Percentiles rank a stretch among this genome's conserved stretches.
Evolutionary conservation across 2,113 vertebrate genomes (phyloP).

Genomic region (Dunckerocampus dactyliophorus): DNA sequence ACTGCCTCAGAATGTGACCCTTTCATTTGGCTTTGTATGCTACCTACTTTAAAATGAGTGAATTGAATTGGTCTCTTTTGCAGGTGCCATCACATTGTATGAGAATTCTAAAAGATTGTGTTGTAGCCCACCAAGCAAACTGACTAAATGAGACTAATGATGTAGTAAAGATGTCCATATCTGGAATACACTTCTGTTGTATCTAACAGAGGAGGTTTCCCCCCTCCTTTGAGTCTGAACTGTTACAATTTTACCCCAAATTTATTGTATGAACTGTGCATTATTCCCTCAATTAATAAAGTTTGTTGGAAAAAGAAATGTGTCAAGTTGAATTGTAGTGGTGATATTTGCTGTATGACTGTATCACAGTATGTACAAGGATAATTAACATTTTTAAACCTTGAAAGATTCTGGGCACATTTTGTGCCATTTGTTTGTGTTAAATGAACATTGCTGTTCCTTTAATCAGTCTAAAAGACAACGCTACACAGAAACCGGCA

Average conservation of each 20-base stretch:
- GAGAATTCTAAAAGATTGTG: slow-evolving; percentile 50
- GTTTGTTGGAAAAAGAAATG: slow-evolving; percentile 73
- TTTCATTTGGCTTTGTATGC: slow-evolving; percentile 60
- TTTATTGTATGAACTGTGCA: slow-evolving; percentile 78
- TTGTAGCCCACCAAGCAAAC: slow-evolving; percentile 43
- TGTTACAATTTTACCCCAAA: slow-evolving; percentile 65
- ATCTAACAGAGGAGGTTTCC: slow-evolving; percentile 52
- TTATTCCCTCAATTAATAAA: slow-evolving; percentile 78
- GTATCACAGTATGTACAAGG: neutral
- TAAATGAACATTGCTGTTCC: too few species aligned
- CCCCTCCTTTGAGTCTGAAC: slow-evolving; percentile 63
- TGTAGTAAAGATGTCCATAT: slow-evolving; percentile 62
- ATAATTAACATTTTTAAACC: too few species aligned
- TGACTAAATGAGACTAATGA: slow-evolving; percentile 57
- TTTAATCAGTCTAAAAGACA: too few species aligned
- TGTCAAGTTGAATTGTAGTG: neutral
- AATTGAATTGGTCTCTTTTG: slow-evolving; percentile 34
- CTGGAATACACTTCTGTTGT: slow-evolving; percentile 66
- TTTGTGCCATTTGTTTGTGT: too few species aligned
- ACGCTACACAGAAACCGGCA: too few species aligned
- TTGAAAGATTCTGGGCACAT: too few species aligned
- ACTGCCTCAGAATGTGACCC: slow-evolving; percentile 35
- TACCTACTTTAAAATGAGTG: slow-evolving; percentile 55
- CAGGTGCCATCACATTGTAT: slow-evolving; percentile 39
- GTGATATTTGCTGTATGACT: neutral